A percentile compares a stretch with the other conserved stretches of the same genome.
Evolutionary conservation across 2,888 invertebrate species (phyloP).

Genomic region (Pachydiplax longipennis): DNA sequence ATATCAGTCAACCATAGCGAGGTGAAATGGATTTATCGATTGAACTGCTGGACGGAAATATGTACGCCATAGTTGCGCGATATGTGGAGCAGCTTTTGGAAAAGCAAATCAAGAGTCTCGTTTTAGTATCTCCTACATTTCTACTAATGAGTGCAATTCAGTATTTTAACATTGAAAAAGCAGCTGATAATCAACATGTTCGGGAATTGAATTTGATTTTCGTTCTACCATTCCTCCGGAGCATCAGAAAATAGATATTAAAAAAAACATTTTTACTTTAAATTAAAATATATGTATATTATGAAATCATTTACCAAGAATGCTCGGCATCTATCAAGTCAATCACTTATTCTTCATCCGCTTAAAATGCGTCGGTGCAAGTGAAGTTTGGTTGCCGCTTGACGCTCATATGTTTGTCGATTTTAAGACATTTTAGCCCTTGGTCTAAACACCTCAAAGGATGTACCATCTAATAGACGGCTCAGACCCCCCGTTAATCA

Average conservation of each 20-base stretch:
- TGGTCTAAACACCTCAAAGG: too few relatives aligned
- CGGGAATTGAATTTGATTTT: too few relatives aligned
- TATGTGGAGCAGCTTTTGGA: not conserved
- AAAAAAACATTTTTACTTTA: too few relatives aligned
- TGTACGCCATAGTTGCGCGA: not conserved
- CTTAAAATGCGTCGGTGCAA: not conserved
- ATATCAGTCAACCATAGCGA: not conserved
- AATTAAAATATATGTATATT: too few relatives aligned
- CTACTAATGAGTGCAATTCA: too few relatives aligned
- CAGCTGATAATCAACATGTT: too few relatives aligned
- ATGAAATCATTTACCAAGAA: not conserved
- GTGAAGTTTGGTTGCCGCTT: not conserved
- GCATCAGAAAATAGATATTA: too few relatives aligned
- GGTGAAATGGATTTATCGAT: not conserved
- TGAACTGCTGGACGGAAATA: not conserved
- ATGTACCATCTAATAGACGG: too few relatives aligned
- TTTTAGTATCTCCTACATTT: too few relatives aligned
- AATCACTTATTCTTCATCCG: not conserved
- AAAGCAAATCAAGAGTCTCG: not conserved
- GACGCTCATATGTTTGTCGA: conserved; percentile 20
- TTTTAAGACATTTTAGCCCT: not conserved
- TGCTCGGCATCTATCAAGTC: not conserved
- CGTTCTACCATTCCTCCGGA: too few relatives aligned
- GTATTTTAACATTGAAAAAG: too few relatives aligned
- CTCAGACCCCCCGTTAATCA: too few relatives aligned